Evolutionary conservation across 1,140 invertebrate species (phyloP).

Genomic region (Cryptotermes secundus): DNA sequence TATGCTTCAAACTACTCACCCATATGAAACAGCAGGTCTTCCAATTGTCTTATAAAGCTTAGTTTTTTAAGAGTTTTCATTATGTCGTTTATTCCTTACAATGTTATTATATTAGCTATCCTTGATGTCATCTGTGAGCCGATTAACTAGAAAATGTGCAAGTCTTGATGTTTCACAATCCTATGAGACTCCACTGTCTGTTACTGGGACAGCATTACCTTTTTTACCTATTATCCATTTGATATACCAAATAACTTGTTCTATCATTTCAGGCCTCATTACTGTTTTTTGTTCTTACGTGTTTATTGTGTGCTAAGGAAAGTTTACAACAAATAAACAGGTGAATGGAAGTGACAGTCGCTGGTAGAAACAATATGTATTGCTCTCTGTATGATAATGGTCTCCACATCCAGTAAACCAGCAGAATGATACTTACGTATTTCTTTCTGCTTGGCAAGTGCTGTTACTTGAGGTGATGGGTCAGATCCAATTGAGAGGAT

Average conservation of each 20-base stretch:
- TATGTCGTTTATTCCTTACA: background rate
- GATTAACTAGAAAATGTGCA: too few species aligned
- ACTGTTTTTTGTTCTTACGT: background rate
- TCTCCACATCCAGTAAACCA: too few species aligned
- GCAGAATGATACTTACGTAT: slow-evolving; percentile 61
- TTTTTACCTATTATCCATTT: background rate
- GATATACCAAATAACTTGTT: background rate
- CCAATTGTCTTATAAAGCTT: background rate
- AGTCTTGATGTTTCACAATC: too few species aligned
- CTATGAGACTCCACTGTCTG: too few species aligned
- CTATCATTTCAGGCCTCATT: background rate
- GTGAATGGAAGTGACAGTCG: too few species aligned
- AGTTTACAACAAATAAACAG: background rate
- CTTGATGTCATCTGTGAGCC: too few species aligned
- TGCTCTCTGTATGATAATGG: too few species aligned
- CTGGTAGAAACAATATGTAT: too few species aligned
- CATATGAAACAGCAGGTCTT: too few species aligned
- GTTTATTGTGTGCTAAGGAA: background rate
- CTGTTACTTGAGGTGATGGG: slow-evolving; percentile 89
- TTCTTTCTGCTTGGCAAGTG: slow-evolving; percentile 81
- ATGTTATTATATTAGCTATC: background rate
- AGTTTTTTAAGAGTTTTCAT: background rate
- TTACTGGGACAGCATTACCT: too few species aligned
- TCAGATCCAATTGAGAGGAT: slow-evolving; percentile 94
- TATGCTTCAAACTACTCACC: too few species aligned